These are phyloP conservation scores for Tetramorium alpestre DNA, from an alignment of 1,140 invertebrate species.

Conservation along the genomic window DNA sequence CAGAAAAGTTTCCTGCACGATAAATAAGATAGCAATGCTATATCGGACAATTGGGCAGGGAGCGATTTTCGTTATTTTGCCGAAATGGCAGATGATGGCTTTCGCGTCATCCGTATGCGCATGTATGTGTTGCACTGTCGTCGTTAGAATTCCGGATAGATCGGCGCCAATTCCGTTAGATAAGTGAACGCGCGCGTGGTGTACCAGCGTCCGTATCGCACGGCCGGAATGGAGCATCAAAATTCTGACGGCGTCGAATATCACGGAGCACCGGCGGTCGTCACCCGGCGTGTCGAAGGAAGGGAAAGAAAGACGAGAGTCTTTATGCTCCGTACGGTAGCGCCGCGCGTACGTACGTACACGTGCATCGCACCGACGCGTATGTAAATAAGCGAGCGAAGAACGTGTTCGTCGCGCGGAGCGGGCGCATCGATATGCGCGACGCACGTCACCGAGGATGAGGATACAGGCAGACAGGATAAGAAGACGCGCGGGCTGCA, in stretches of 20 bases:
- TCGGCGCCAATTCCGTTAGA: slow-evolving; percentile 35
- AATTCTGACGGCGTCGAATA: slow-evolving; percentile 42
- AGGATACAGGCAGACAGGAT: slow-evolving; percentile 45
- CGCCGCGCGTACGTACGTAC: background rate
- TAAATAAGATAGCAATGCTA: background rate
- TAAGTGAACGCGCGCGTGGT: slow-evolving; percentile 15
- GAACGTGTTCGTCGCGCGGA: slow-evolving; percentile 43
- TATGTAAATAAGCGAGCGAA: slow-evolving; percentile 46
- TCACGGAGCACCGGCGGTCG: background rate
- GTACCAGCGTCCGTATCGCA: slow-evolving; percentile 4
- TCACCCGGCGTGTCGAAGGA: background rate
- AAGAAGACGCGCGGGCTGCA: background rate
- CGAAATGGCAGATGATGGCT: background rate
- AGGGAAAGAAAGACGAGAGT: background rate
- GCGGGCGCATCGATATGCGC: slow-evolving; percentile 69
- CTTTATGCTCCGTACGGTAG: slow-evolving; percentile 18
- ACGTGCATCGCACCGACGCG: slow-evolving; percentile 10
- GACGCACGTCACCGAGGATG: slow-evolving; percentile 33
- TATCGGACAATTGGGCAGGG: background rate
- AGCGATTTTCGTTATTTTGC: background rate
- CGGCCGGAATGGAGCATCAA: background rate
- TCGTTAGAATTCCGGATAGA: slow-evolving; percentile 44
- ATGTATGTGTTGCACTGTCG: background rate
- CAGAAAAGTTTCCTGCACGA: background rate
- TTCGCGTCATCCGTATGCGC: background rate